Evolutionary conservation across 2,888 invertebrate genomes (phyloP), one percentile per base, ranked within the genome.

Genomic region (Seladonia tumulorum): DNA sequence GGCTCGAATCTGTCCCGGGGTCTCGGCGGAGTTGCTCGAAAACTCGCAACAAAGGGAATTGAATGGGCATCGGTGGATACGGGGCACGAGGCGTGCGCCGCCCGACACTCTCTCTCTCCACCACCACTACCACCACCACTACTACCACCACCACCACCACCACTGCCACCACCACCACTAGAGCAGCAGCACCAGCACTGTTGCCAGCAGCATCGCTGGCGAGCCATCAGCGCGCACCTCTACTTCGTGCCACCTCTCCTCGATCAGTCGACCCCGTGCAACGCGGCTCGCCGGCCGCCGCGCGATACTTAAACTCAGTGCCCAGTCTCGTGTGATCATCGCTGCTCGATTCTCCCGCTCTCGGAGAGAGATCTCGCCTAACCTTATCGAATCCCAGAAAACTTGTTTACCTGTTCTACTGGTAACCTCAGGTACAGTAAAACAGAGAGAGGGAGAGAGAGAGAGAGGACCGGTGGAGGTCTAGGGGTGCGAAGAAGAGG

Each of bases 261-360:
- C 91, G 92, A 92, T 94, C 94, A 95, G 95, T 95, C 94, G 94
- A 94, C 94, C 94, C 94, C 95, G 94, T 94, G 95, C 94, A 95
- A 92, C 94, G 95, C 94, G 94, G 95, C 94, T 94, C 94, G 94
- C 92, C 93, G 94, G 94, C 92, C 92, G 93, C 93, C 93, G 93
- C 92, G 92, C 89, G 91, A 92, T 86, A 86, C 75, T 72, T 79
- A 42, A 76, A 63, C 82, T 79, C 68, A 72, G 75, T 80, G 82
- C 81, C 66, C 22, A 35, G 29, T 66, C 70, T 70, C 57, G 76
- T 39, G 81, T 42, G 45, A 66, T 86, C 82, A 63, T 74, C 68
- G 35, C 12, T 57, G 57, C 57, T 57, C 57, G 57, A n/a, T 57
- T 57, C 57, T 29, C 63, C 25, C 63, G 29, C 29, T 29, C 63